Evolutionary conservation across 2,888 invertebrate species (phyloP).

Genomic region (Spatulosminthurus flaviceps): DNA sequence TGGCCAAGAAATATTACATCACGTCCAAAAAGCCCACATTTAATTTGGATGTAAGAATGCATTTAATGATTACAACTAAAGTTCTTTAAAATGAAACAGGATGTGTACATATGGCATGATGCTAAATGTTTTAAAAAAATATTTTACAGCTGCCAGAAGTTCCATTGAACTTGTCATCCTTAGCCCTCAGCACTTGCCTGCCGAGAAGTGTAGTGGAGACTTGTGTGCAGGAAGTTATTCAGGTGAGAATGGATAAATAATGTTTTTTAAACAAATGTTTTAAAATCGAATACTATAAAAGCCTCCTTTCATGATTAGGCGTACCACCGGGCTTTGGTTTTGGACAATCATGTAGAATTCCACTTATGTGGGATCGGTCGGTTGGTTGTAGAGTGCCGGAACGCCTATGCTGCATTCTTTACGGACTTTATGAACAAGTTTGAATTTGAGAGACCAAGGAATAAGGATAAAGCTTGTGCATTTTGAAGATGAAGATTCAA

Average conservation of each 20-base stretch:
- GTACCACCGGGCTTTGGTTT: constrained; percentile 54
- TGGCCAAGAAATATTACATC: constrained; percentile 55
- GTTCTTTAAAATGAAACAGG: constrained; percentile 23
- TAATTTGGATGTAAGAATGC: constrained; percentile 58
- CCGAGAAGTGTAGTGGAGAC: constrained; percentile 55
- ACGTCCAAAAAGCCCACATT: constrained; percentile 55
- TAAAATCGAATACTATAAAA: too few relatives aligned
- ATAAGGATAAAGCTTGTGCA: constrained; percentile 36
- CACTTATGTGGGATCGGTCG: constrained; percentile 46
- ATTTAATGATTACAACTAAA: neutral
- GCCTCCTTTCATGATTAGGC: too few relatives aligned
- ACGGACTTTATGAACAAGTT: constrained; percentile 38
- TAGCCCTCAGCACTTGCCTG: constrained; percentile 51
- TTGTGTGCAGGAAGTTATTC: constrained; percentile 59
- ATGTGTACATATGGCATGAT: too few relatives aligned
- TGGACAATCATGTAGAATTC: constrained; percentile 51
- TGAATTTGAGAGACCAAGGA: constrained; percentile 40
- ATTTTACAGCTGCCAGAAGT: constrained; percentile 57
- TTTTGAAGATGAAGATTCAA: too few relatives aligned
- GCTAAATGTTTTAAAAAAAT: too few relatives aligned
- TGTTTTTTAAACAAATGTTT: neutral
- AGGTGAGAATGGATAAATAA: constrained; percentile 40
- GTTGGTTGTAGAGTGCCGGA: constrained; percentile 37
- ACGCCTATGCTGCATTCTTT: constrained; percentile 27
- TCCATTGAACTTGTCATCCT: constrained; percentile 52